phyloP scores from a whole-genome alignment of 2,113 vertebrate genomes.

The Kryptolebias marmoratus region DNA sequence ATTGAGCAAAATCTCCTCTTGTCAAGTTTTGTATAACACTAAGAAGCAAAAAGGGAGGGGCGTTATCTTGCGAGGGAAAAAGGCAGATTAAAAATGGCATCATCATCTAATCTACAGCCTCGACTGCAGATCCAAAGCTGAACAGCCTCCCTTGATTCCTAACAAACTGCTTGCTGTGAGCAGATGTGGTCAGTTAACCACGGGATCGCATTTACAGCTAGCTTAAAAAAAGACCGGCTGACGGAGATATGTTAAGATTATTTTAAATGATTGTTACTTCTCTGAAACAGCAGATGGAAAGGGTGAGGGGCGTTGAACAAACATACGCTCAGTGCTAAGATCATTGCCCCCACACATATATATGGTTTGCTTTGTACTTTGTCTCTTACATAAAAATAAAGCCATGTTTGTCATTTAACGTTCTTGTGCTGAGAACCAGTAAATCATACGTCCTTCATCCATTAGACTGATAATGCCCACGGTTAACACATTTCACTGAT shows the following conservation, averaged over 20 bases:
- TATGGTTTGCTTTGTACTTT: background rate
- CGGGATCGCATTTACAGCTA: conserved; percentile 11
- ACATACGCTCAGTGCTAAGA: conserved; percentile 21
- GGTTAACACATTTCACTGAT: conserved; percentile 9
- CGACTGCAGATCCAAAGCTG: conserved; percentile 73
- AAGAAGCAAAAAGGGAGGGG: conserved; percentile 68
- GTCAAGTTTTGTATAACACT: conserved; percentile 76
- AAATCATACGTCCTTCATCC: background rate
- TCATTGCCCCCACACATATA: conserved; percentile 7
- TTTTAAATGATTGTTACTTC: conserved; percentile 16
- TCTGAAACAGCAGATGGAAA: background rate
- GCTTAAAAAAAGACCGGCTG: background rate
- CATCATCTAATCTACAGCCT: conserved; percentile 79
- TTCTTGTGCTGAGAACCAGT: conserved; percentile 5
- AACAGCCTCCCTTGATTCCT: conserved; percentile 60
- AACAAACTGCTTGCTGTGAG: conserved; percentile 54
- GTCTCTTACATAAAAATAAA: conserved; percentile 14
- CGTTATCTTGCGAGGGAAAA: conserved; percentile 72
- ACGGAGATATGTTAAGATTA: background rate
- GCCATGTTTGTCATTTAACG: conserved; percentile 1
- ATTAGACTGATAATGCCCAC: background rate
- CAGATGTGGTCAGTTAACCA: conserved; percentile 58
- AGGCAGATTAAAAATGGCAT: conserved; percentile 79
- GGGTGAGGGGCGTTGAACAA: background rate
- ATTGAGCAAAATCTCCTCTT: conserved; percentile 72